Percentiles rank a stretch among this genome's conserved stretches.
phyloP scores from a whole-genome alignment of 1,140 invertebrate genomes.

The Tetramorium alpestre region DNA sequence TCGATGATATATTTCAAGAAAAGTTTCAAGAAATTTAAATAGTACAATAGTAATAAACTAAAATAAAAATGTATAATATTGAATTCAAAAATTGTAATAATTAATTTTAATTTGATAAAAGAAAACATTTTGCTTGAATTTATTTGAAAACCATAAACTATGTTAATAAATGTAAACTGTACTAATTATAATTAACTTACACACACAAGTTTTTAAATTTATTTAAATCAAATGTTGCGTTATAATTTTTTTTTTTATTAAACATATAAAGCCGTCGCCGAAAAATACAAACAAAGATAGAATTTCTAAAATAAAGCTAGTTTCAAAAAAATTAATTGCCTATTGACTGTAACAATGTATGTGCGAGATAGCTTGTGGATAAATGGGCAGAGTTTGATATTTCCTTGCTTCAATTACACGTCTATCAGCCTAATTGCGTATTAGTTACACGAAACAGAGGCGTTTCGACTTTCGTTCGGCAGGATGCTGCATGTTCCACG shows the following conservation, averaged over 20 bases:
- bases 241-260: neutral
- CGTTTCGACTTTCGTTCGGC: slow-evolving; percentile 59
- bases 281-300: neutral
- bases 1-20: neutral
- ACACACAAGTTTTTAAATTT: neutral
- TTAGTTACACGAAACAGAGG: slow-evolving; percentile 58
- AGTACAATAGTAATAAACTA: too few relatives aligned
- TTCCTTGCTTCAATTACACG: slow-evolving; percentile 73
- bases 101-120: too few relatives aligned
- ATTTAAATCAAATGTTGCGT: neutral
- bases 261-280: neutral
- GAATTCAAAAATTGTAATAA: too few relatives aligned
- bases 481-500: slow-evolving; percentile 61
- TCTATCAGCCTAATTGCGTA: slow-evolving; percentile 71
- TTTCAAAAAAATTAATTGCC: neutral
- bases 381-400: slow-evolving; percentile 66
- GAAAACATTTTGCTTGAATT: too few relatives aligned
- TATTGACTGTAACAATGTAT: slow-evolving; percentile 28
- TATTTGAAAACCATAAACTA: too few relatives aligned
- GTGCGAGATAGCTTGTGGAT: slow-evolving; percentile 44
- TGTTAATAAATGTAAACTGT: too few relatives aligned
- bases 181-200: too few relatives aligned
- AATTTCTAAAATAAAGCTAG: neutral
- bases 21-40: neutral
- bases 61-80: too few relatives aligned